These are phyloP conservation scores for Diploscapter pachys DNA, from an alignment of 1,140 invertebrate species.

Conservation along the genomic window DNA sequence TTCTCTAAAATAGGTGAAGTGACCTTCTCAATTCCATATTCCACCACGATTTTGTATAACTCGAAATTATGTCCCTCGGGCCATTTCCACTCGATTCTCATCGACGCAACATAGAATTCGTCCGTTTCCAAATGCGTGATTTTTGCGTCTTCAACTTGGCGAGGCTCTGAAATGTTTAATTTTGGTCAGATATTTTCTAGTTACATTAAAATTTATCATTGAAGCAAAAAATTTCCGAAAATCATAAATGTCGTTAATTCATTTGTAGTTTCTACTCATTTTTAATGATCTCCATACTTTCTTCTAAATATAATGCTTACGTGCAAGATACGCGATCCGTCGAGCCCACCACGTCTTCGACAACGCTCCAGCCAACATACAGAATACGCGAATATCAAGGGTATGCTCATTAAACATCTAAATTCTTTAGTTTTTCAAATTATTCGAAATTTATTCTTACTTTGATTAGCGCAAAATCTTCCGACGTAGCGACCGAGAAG, in stretches of 20 bases:
- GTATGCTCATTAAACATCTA: slow-evolving; percentile 36
- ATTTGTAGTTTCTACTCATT: too few relatives aligned
- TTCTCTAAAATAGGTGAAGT: not conserved
- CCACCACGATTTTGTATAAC: slow-evolving; percentile 48
- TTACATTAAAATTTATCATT: slow-evolving; percentile 18
- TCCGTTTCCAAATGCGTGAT: slow-evolving; percentile 38
- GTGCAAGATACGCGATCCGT: slow-evolving; percentile 47
- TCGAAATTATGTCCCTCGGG: slow-evolving; percentile 42
- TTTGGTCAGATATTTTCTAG: slow-evolving; percentile 7
- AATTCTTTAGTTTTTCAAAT: not conserved
- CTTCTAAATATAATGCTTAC: slow-evolving; percentile 28
- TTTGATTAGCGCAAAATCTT: slow-evolving; percentile 26
- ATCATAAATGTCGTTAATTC: too few relatives aligned
- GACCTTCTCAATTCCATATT: slow-evolving; percentile 45
- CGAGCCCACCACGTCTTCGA: slow-evolving; percentile 49
- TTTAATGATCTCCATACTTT: slow-evolving; percentile 11
- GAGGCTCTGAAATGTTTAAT: slow-evolving; percentile 37
- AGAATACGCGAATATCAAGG: slow-evolving; percentile 38
- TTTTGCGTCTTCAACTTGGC: slow-evolving; percentile 39
- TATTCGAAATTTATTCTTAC: not conserved
- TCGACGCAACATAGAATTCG: slow-evolving; percentile 47
- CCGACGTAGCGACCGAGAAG: slow-evolving; percentile 30
- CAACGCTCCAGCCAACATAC: slow-evolving; percentile 49
- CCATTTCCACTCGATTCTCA: slow-evolving; percentile 46
- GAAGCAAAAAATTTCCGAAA: not conserved